Evolutionary conservation across 2,113 vertebrate species (phyloP).

Genomic region (Clarias macrocephalus): DNA sequence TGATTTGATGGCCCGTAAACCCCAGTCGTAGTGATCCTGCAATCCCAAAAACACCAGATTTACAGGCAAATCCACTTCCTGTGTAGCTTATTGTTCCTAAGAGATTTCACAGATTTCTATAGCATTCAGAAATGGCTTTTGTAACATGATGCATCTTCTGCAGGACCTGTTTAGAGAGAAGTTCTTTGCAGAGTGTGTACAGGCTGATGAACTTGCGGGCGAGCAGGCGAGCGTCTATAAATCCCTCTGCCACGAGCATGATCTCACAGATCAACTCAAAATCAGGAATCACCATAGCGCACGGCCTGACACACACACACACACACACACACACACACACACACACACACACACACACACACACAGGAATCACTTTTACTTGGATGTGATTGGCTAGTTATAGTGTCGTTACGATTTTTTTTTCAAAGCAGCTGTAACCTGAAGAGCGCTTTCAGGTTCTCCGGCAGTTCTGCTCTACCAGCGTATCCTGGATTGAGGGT

Average conservation of each 20-base stretch:
- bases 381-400: background rate
- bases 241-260: conserved; percentile 75
- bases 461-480: conserved; percentile 74
- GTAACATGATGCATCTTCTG: too few species aligned
- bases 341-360: background rate
- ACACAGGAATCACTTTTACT: background rate
- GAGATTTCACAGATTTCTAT: background rate
- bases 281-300: conserved; percentile 77
- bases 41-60: background rate
- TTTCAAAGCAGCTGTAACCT: conserved; percentile 57
- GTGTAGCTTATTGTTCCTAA: background rate
- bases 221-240: conserved; percentile 73
- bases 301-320: conserved; percentile 59
- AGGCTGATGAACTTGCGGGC: conserved; percentile 80
- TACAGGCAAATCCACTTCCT: conserved; percentile 6
- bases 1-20: conserved; percentile 76
- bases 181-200: conserved; percentile 74
- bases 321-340: background rate
- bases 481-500: conserved; percentile 76
- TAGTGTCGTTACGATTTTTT: background rate
- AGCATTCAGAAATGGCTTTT: too few species aligned
- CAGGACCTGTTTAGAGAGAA: conserved; percentile 76
- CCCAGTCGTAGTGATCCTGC: conserved; percentile 76
- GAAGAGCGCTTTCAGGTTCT: conserved; percentile 77
- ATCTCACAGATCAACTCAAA: conserved; percentile 81